These are phyloP conservation scores for Dynastes grantii DNA, from an alignment of 2,888 invertebrate species.

Conservation along the genomic window DNA sequence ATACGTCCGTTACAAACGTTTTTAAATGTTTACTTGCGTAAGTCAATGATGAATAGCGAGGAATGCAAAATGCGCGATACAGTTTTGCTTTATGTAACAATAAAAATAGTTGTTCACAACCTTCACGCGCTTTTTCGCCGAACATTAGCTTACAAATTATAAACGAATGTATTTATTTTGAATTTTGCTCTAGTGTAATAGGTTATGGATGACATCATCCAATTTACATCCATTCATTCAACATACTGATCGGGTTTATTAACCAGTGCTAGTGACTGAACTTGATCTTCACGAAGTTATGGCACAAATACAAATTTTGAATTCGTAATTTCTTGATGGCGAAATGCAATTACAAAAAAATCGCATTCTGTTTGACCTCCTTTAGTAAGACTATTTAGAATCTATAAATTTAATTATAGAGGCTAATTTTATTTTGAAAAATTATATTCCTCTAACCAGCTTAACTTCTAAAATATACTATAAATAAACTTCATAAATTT, in stretches of 20 bases:
- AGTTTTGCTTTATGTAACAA: neutral
- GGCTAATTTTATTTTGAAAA: no score
- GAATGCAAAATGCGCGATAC: slow-evolving; percentile 22
- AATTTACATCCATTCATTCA: slow-evolving; percentile 17
- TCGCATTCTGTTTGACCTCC: no score
- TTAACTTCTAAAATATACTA: no score
- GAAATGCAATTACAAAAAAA: no score
- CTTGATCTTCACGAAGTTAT: slow-evolving; percentile 34
- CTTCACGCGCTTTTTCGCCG: neutral
- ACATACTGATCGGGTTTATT: slow-evolving; percentile 28
- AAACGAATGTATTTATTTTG: slow-evolving; percentile 28
- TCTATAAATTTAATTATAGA: no score
- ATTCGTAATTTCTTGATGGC: neutral
- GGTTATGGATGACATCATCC: slow-evolving; percentile 9
- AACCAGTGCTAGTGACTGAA: slow-evolving; percentile 31
- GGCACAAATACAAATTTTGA: slow-evolving; percentile 18
- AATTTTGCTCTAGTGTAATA: slow-evolving; percentile 7
- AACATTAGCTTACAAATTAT: neutral
- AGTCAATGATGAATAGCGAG: slow-evolving; percentile 45
- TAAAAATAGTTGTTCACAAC: slow-evolving; percentile 14
- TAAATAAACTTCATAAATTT: no score
- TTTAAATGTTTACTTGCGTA: slow-evolving; percentile 39
- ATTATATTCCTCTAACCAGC: no score
- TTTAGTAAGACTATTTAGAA: no score
- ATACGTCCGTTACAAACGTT: slow-evolving; percentile 8